Percentiles rank a stretch among this genome's conserved stretches.
Conservation (phyloP, 2,888 invertebrate species). For the Allolobophora icterica region DNA sequence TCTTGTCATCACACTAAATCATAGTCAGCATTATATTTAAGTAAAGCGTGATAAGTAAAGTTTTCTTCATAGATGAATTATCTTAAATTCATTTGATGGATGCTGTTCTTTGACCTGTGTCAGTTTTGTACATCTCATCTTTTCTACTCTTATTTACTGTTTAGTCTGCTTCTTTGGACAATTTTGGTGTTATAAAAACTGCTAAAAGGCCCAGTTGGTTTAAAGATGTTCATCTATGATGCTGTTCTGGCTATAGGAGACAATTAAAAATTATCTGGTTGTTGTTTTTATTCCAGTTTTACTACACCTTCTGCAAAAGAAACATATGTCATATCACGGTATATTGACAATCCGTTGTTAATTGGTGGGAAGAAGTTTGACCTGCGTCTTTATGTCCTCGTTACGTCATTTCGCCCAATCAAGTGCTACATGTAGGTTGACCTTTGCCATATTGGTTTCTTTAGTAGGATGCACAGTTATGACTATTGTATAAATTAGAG, state of each 20-base stretch:
- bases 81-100: no score
- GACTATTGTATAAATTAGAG: not conserved
- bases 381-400: constrained; percentile 86
- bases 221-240: not conserved
- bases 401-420: constrained; percentile 89
- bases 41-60: no score
- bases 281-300: constrained; percentile 54
- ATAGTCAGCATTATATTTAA: not conserved
- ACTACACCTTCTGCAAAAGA: constrained; percentile 63
- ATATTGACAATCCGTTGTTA: constrained; percentile 90
- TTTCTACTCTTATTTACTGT: not conserved
- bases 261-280: not conserved
- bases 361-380: constrained; percentile 97
- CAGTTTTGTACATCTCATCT: not conserved
- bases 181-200: not conserved
- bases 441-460: not conserved
- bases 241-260: not conserved
- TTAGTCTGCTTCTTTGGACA: not conserved
- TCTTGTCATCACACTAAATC: no score
- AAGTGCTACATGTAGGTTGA: constrained; percentile 78
- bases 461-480: not conserved
- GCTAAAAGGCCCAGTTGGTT: not conserved
- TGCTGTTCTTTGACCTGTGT: not conserved
- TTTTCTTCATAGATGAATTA: not conserved
- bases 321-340: constrained; percentile 90